Base-by-base conservation (phyloP, 1,140 invertebrate species). In the Berghia stephanieae region DNA sequence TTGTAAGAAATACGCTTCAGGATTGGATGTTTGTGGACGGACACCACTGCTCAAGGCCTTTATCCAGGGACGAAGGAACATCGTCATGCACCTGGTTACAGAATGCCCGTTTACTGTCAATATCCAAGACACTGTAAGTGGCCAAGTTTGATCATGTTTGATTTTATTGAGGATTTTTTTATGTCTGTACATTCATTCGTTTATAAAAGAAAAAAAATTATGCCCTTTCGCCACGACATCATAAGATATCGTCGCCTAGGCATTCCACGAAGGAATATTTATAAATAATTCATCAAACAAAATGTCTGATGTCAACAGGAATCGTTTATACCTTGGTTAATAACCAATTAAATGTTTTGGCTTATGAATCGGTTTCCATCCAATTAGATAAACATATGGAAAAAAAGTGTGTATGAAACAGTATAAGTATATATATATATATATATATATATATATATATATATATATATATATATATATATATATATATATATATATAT, bases 21-120 rank as follows among this genome's bases (percentile, higher is more conserved):
- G 81, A 27, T 68, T 80, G 44, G 86, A 88, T 78, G 78, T 78
- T 49, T 86, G 84, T 72, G 86, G 87, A 0, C 76, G 84, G n/a
- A 84, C 82, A 13, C 79, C 86, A 1, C 77, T 88, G 13, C 83
- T 86, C 46, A 77, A 80, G 34, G 84, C 86, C 24, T 75, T 87
- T 18, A 73, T 87, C 1, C 75, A 78, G 36, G 49, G 80, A 8
- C 75, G 79, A 27, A 79, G 40, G 18, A 49, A 78, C 0, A 71
- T 86, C 8, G 73, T 79, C 16, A 52, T 40, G 34, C 81, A 81
- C 40, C 31, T 88, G 4, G 52, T 83, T 10, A 79, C 80, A 0
- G 78, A 82, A 27, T 85, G 80, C 69, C 75, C 81, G 8, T 44
- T 71, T 24, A 63, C 82, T 42, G 75, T 86, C 36, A 81, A 83